Percentiles rank a stretch among this genome's conserved stretches.
Evolutionary conservation across 2,797 vertebrate genomes (phyloP).

Genomic region (Melanotaenia pygmaea): DNA sequence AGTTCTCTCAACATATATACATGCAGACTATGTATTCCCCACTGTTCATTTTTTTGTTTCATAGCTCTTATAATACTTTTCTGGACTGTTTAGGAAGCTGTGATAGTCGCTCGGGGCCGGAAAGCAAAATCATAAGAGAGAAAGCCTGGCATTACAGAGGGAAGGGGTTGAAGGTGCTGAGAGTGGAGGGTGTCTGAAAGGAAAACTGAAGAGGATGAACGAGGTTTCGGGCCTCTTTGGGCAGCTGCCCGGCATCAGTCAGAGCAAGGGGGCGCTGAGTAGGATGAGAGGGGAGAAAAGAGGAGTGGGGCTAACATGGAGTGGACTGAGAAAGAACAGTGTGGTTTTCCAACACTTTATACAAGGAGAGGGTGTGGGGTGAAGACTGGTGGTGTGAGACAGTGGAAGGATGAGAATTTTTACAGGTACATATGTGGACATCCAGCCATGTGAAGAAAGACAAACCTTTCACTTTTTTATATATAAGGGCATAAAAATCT

Average conservation of each 20-base stretch:
- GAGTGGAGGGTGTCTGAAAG: conserved; percentile 46
- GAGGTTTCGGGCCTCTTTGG: conserved; percentile 69
- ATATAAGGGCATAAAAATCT: neutral
- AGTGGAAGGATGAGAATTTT: neutral
- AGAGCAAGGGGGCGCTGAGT: conserved; percentile 47
- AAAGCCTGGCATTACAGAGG: conserved; percentile 27
- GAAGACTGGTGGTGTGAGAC: neutral
- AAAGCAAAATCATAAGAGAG: conserved; percentile 50
- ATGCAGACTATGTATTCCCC: conserved; percentile 38
- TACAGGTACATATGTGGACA: neutral
- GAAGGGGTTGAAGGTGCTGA: conserved; percentile 23
- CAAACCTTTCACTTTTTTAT: neutral
- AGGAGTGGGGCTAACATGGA: conserved; percentile 68
- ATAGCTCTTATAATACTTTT: conserved; percentile 37
- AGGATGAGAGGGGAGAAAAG: conserved; percentile 45
- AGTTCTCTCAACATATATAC: conserved; percentile 54
- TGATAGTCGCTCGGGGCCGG: conserved; percentile 63
- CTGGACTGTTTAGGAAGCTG: conserved; percentile 40
- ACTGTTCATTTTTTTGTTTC: conserved; percentile 30
- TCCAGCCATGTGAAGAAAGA: neutral
- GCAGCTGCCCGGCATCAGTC: conserved; percentile 71
- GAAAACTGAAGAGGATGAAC: conserved; percentile 76
- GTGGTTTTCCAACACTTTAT: conserved; percentile 29
- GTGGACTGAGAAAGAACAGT: conserved; percentile 50
- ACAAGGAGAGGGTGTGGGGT: conserved; percentile 15